phyloP scores from a whole-genome alignment of 2,888 invertebrate genomes.

The Coremacera marginata region DNA sequence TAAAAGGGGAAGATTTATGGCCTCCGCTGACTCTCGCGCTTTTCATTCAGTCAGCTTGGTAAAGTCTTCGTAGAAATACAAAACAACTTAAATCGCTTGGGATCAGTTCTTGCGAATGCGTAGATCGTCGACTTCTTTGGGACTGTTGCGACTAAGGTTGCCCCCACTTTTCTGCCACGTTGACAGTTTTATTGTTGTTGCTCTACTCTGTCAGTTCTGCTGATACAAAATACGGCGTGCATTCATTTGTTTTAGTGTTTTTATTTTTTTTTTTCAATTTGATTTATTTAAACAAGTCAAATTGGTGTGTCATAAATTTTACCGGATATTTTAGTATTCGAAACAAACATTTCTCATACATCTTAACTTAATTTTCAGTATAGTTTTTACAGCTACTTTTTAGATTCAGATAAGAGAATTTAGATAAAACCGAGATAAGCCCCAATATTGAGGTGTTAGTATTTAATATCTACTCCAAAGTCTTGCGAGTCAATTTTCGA shows the following conservation, averaged over 20 bases:
- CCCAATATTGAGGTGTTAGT: too few relatives aligned
- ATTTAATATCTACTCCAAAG: too few relatives aligned
- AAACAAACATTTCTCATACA: too few relatives aligned
- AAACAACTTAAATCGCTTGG: not conserved
- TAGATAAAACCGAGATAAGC: too few relatives aligned
- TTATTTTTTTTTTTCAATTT: not conserved
- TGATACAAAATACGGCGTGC: not conserved
- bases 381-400: too few relatives aligned
- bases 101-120: not conserved
- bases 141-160: not conserved
- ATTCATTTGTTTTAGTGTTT: not conserved
- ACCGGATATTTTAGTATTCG: too few relatives aligned
- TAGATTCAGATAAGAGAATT: too few relatives aligned
- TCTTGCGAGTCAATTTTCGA: too few relatives aligned
- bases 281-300: conserved; percentile 1
- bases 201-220: not conserved
- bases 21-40: not conserved
- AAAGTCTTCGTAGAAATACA: not conserved
- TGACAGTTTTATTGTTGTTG: conserved; percentile 12
- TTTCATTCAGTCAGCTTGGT: not conserved
- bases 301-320: not conserved
- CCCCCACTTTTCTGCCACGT: not conserved
- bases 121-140: not conserved
- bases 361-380: too few relatives aligned
- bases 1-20: conserved; percentile 20